phyloP scores from a whole-genome alignment of 2,888 invertebrate genomes.

The Deilephila elpenor region DNA sequence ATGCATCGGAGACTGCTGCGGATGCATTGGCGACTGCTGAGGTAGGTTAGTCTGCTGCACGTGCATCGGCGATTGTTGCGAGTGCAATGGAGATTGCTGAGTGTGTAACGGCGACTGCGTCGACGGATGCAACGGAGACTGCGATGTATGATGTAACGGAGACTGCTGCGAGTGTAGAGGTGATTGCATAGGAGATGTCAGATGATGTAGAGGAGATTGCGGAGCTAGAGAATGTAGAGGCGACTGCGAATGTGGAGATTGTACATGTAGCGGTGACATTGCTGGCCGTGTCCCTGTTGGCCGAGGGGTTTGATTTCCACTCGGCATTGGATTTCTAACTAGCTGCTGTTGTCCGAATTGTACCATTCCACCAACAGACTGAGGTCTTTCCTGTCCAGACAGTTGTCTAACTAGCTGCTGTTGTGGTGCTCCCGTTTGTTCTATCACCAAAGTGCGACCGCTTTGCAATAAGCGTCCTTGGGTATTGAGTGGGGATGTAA shows the following conservation, averaged over 20 bases:
- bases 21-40: slow-evolving; percentile 70
- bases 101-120: slow-evolving; percentile 53
- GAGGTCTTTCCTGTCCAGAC: slow-evolving; percentile 65
- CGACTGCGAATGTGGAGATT: slow-evolving; percentile 61
- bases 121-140: slow-evolving; percentile 47
- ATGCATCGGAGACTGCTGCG: slow-evolving; percentile 59
- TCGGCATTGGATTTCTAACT: slow-evolving; percentile 51
- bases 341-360: slow-evolving; percentile 71
- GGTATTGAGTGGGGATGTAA: slow-evolving; percentile 69
- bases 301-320: slow-evolving; percentile 46
- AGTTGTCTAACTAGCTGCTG: slow-evolving; percentile 72
- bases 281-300: slow-evolving; percentile 67
- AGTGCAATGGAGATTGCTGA: slow-evolving; percentile 63
- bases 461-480: slow-evolving; percentile 70
- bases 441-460: slow-evolving; percentile 75
- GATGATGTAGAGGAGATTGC: slow-evolving; percentile 55
- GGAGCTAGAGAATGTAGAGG: slow-evolving; percentile 53
- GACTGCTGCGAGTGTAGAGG: slow-evolving; percentile 53
- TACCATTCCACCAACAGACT: slow-evolving; percentile 65
- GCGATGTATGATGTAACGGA: slow-evolving; percentile 45
- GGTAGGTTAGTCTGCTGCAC: slow-evolving; percentile 58
- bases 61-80: slow-evolving; percentile 63
- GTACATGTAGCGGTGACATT: slow-evolving; percentile 74
- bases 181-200: slow-evolving; percentile 61
- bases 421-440: slow-evolving; percentile 69